Base-by-base conservation (phyloP, 2,113 vertebrate genomes). In the Notothenia rossii region DNA sequence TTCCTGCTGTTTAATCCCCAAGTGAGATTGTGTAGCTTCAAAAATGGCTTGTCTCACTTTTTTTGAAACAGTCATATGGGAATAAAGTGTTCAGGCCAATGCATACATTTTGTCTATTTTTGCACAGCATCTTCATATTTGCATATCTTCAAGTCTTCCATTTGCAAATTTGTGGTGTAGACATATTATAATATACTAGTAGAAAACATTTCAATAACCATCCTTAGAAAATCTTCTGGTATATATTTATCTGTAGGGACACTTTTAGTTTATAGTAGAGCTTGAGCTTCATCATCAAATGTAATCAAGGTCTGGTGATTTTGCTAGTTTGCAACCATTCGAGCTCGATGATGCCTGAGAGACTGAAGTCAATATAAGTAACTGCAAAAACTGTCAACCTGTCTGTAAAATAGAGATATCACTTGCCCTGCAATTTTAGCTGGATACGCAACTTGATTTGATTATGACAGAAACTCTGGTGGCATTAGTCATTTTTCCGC, bases 1-100 rank as follows among this genome's bases (percentile, higher is more conserved):
- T 84, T 90, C 81, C 88, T 77, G 80, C 85, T 86, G 88, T 77
- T 90, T 67, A 76, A 85, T 87, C 81, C 86, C 72, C 55, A 48
- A 67, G 79, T 88, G 83, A 82, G 76, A 84, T 66, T 79, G 66
- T 83, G 77, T 81, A 53, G 29, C 18, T 77, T 74, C 12, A 75
- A 29, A 75, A 77, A 87, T 13, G 33, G 45, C 59, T 45, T 59
- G 43, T 66, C 68, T 77, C 45, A 54, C 56, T 68, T 60, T 36
- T 12, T 46, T 59, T 73, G 11, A 20, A 18, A 10, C 36, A 71
- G 70, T 75, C n/a, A 10, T 48, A n/a, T 55, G 36, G 55, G 65
- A 62, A 77, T 55, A 53, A 45, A 40, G 22, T 60, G 18, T 49
- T 6, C 10, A 50, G 5, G 29, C 18, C 5, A 53, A 67, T 59